phyloP scores from a whole-genome alignment of 2,113 vertebrate genomes.

The Actenoides hombroni region DNA sequence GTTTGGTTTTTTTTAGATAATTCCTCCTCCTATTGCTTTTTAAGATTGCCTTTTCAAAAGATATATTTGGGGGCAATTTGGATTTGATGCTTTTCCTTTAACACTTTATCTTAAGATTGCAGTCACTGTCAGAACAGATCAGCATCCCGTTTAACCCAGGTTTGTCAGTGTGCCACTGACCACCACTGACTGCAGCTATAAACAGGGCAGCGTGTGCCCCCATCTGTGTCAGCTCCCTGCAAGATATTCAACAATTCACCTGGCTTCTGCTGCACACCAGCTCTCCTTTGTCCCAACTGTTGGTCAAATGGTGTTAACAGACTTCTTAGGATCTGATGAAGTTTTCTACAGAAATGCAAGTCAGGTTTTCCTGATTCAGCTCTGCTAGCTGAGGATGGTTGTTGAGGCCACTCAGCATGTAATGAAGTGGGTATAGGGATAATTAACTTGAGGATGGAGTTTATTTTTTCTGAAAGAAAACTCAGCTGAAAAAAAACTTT shows the following conservation, averaged over 20 bases:
- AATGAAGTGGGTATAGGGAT: neutral
- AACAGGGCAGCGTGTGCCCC: neutral
- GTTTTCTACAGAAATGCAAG: neutral
- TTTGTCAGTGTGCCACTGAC: constrained; percentile 6
- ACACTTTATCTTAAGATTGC: neutral
- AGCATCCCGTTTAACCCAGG: neutral
- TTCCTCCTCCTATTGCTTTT: neutral
- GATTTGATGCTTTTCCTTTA: constrained; percentile 5
- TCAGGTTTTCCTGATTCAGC: neutral
- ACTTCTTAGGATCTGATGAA: neutral
- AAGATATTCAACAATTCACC: neutral
- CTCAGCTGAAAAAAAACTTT: neutral
- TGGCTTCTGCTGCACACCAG: neutral
- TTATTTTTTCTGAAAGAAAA: neutral
- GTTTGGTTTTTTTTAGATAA: neutral
- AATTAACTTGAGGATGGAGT: neutral
- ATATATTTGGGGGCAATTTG: neutral
- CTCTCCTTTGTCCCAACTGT: neutral
- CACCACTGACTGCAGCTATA: fast-evolving
- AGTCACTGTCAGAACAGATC: neutral
- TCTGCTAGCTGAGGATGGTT: neutral
- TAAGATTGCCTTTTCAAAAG: neutral
- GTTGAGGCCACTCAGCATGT: neutral
- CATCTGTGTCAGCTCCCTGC: neutral
- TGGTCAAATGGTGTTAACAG: fast-evolving